phyloP scores from a whole-genome alignment of 2,888 invertebrate genomes.

The Horisme vitalbata region DNA sequence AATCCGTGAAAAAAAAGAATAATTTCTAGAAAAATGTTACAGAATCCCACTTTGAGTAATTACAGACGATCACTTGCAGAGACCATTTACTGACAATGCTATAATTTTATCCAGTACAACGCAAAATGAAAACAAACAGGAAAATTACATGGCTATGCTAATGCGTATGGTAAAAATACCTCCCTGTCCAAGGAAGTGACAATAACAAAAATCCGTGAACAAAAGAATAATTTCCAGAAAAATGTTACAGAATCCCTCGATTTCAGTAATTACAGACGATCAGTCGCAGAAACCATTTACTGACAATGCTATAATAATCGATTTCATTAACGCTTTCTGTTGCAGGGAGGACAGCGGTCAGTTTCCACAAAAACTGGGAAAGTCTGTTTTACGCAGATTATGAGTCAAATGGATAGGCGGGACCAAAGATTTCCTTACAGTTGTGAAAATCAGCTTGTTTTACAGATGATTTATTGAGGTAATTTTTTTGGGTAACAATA shows the following conservation, averaged over 20 bases:
- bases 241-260: not conserved
- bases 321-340: slow-evolving; percentile 62
- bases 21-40: not conserved
- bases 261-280: slow-evolving; percentile 33
- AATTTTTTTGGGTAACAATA: too few relatives aligned
- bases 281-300: slow-evolving; percentile 45
- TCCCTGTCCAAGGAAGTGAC: too few relatives aligned
- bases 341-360: slow-evolving; percentile 39
- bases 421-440: too few relatives aligned
- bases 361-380: slow-evolving; percentile 44
- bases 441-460: too few relatives aligned
- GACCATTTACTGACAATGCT: slow-evolving; percentile 49
- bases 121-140: too few relatives aligned
- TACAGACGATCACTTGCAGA: slow-evolving; percentile 38
- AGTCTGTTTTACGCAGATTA: slow-evolving; percentile 35
- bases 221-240: not conserved
- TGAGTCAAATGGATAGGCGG: too few relatives aligned
- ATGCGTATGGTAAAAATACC: too few relatives aligned
- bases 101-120: too few relatives aligned
- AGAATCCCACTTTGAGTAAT: slow-evolving; percentile 21
- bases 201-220: not conserved
- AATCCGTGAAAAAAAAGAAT: not conserved
- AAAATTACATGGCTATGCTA: too few relatives aligned
- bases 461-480: too few relatives aligned
- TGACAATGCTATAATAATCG: slow-evolving; percentile 56